Evolutionary conservation across 2,113 vertebrate genomes (phyloP), one percentile per base, ranked within the genome.

Genomic region (Sialia sialis): DNA sequence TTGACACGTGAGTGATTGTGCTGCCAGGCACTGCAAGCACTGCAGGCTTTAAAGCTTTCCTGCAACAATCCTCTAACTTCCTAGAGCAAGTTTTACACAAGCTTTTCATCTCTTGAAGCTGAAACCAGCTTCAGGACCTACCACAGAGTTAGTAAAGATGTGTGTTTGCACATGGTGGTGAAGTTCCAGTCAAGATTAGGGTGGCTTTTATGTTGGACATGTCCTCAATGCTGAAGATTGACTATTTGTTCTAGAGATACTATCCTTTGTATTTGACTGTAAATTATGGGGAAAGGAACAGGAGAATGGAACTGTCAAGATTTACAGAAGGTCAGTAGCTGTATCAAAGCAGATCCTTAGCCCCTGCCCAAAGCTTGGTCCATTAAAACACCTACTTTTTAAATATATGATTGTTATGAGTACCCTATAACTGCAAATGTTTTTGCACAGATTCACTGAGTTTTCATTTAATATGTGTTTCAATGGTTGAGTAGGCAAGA

Each of bases 381-480:
- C 36, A 69, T 60, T 73, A 62, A 89, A 91, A 54, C 29, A 69
- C 3, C 2, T 2, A 34, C 36, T 74, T 46, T 59, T 83, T n/a
- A 55, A 91, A 39, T 39, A 85, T 4, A 7, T 66, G 9, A 54
- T 26, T 23, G 5, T 58, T 75, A 64, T 9, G 16, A 80, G 46
- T 46, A 59, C 27, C 51, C 85, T 69, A 18, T 27, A 91, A 76
- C 39, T 55, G 27, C 30, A 88, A 87, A 51, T 62, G 44, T 18
- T 89, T 75, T 90, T 58, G 21, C 48, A 63, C 15, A 23, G 14
- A 3, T 58, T 84, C 18, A 29, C 11, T 46, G 25, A 74, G n/a
- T 83, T 93, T 91, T 79, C 74, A 79, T 84, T 93, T 85, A 82
- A 69, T 43, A 56, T 44, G 5, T 14, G 46, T 80, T 89, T 85